These are phyloP conservation scores for Eunapius fragilis DNA, from an alignment of 37 sponge, comb jelly and placozoan species.

Conservation along the genomic window DNA sequence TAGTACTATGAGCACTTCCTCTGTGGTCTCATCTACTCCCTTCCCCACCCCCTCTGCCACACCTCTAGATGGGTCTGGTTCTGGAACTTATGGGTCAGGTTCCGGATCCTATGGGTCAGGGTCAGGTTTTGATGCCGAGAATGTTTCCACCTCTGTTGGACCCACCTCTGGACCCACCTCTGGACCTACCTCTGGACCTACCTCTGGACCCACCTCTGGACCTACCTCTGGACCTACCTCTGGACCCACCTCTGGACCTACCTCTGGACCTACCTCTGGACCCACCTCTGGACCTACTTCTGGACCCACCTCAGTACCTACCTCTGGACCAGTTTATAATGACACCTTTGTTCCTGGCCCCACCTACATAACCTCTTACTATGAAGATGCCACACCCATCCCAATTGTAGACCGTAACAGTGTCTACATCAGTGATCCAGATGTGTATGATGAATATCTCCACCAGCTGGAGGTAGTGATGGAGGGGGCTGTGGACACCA, in stretches of 20 bases:
- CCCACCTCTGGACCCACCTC: neutral
- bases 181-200: neutral
- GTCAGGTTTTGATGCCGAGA: slow-evolving; percentile 11
- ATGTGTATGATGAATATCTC: slow-evolving; percentile 37
- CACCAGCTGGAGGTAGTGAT: slow-evolving; percentile 38
- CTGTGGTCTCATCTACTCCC: neutral
- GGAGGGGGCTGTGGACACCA: slow-evolving; percentile 48
- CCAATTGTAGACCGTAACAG: slow-evolving; percentile 40
- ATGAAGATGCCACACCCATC: slow-evolving; percentile 58
- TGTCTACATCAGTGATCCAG: slow-evolving; percentile 73
- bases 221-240: neutral
- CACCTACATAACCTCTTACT: slow-evolving; percentile 27
- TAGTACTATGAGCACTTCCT: too few relatives aligned
- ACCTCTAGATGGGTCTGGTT: neutral
- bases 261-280: neutral
- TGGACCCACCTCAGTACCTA: neutral
- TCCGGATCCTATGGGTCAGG: slow-evolving; percentile 33
- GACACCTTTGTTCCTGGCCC: slow-evolving; percentile 1
- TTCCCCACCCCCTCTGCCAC: neutral
- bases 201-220: neutral
- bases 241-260: neutral
- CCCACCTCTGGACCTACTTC: neutral
- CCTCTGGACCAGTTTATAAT: slow-evolving; percentile 4
- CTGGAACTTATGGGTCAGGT: neutral
- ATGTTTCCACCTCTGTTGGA: neutral